Conservation (phyloP, 2,113 vertebrate genomes). For the Circaetus cinerascens region DNA sequence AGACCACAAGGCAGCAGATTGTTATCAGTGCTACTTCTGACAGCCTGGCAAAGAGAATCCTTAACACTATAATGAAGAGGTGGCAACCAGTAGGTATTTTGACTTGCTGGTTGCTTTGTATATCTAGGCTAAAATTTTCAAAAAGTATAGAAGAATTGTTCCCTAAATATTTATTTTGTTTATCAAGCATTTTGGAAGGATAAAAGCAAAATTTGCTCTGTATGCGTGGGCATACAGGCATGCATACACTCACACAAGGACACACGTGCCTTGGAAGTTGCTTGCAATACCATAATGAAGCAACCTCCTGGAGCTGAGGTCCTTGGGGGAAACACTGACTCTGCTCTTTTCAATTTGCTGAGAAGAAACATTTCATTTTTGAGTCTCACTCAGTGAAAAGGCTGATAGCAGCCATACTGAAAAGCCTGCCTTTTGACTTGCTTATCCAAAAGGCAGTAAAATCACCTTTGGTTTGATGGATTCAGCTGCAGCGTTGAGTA, state of each 20-base stretch:
- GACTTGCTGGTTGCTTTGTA: not conserved
- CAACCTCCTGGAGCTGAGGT: not conserved
- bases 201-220: not conserved
- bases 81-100: not conserved
- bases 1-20: not conserved
- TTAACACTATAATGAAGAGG: not conserved
- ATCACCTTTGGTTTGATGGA: conserved; percentile 30
- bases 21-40: not conserved
- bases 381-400: not conserved
- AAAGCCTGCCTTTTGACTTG: not conserved
- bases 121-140: not conserved
- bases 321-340: not conserved
- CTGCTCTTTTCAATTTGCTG: conserved; percentile 8
- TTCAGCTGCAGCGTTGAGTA: conserved; percentile 40
- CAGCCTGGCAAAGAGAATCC: not conserved
- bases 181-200: not conserved
- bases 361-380: conserved; percentile 29
- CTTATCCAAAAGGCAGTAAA: conserved; percentile 31
- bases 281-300: not conserved
- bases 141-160: not conserved
- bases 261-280: not conserved
- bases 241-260: accelerated
- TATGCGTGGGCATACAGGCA: not conserved
- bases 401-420: not conserved
- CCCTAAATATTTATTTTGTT: not conserved